Conservation (phyloP, 2,888 invertebrate genomes). For the Dendrolimus houi region DNA sequence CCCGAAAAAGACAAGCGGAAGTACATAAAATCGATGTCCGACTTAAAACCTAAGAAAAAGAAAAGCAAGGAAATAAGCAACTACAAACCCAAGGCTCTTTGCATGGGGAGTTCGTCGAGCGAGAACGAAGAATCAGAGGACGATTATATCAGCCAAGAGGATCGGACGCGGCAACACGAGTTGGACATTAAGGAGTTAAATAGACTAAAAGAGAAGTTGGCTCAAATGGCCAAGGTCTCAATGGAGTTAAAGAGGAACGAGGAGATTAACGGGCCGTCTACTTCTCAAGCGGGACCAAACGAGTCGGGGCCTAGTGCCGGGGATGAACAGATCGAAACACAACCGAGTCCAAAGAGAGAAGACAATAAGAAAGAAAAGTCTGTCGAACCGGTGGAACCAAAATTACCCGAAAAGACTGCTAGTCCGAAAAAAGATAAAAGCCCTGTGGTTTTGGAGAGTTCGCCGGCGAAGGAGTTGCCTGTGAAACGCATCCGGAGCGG, state of each 20-base stretch:
- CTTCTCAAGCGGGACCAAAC: slow-evolving; percentile 22
- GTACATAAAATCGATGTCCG: slow-evolving; percentile 62
- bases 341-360: neutral
- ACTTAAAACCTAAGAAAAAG: slow-evolving; percentile 47
- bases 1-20: slow-evolving; percentile 74
- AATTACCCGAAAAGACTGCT: slow-evolving; percentile 11
- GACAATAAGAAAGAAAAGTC: neutral
- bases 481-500: slow-evolving; percentile 31
- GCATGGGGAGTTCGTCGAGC: slow-evolving; percentile 77
- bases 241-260: slow-evolving; percentile 36
- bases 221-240: slow-evolving; percentile 81
- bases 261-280: slow-evolving; percentile 38
- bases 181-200: slow-evolving; percentile 79
- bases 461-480: slow-evolving; percentile 19
- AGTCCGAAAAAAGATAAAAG: slow-evolving; percentile 26
- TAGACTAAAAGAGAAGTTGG: slow-evolving; percentile 80
- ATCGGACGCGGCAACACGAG: slow-evolving; percentile 70
- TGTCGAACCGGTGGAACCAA: slow-evolving; percentile 8
- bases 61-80: slow-evolving; percentile 28
- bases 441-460: slow-evolving; percentile 31
- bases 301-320: slow-evolving; percentile 11
- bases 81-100: slow-evolving; percentile 62
- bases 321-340: neutral
- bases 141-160: slow-evolving; percentile 69
- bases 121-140: slow-evolving; percentile 76